Conservation (phyloP, 2,113 vertebrate genomes). For the Coreoperca whiteheadi region DNA sequence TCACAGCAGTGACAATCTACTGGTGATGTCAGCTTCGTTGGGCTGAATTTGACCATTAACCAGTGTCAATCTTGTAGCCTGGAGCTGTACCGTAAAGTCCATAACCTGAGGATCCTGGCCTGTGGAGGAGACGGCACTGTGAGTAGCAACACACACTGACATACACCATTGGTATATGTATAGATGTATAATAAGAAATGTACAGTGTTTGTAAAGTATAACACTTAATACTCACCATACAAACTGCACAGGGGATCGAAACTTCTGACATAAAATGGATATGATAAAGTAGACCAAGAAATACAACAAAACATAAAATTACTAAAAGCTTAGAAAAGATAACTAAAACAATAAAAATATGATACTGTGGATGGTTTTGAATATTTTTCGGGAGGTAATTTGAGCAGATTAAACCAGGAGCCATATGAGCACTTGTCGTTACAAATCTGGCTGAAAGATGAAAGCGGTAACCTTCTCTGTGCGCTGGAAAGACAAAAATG, state of each 20-base stretch:
- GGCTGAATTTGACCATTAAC: not conserved
- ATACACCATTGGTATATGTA: not conserved
- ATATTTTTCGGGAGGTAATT: not conserved
- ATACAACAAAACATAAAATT: not conserved
- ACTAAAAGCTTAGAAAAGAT: not conserved
- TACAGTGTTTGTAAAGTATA: not conserved
- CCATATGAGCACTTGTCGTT: no score
- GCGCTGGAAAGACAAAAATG: not conserved
- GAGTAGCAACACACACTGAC: slow-evolving; percentile 62
- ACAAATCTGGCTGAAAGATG: not conserved
- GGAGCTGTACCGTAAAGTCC: slow-evolving; percentile 95
- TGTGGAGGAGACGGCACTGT: slow-evolving; percentile 95
- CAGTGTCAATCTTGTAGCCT: slow-evolving; percentile 78
- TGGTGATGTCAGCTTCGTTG: not conserved
- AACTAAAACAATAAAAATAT: not conserved
- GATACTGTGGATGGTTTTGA: not conserved
- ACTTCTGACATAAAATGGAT: not conserved
- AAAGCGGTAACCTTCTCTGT: not conserved
- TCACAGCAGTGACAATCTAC: not conserved
- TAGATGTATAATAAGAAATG: not conserved
- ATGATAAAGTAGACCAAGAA: not conserved
- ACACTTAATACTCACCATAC: not conserved
- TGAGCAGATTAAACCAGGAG: not conserved
- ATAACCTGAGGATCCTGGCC: slow-evolving; percentile 92
- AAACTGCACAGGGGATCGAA: not conserved